Conservation (phyloP, 2,113 vertebrate species). For the Platichthys flesus region DNA sequence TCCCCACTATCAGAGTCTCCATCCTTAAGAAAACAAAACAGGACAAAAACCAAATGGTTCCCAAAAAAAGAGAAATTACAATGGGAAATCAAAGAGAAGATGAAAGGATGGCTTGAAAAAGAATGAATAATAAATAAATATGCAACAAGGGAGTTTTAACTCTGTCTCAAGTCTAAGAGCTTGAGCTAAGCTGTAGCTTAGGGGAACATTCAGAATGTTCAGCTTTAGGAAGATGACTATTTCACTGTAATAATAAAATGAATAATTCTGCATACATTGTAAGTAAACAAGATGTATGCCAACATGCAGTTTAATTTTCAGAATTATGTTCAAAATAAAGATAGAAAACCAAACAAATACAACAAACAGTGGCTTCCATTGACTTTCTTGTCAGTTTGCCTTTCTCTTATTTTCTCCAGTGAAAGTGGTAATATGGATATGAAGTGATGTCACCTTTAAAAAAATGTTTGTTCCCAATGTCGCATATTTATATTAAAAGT, state of each 20-base stretch:
- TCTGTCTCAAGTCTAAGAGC: not conserved
- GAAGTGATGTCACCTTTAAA: slow-evolving; percentile 22
- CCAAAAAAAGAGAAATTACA: slow-evolving; percentile 88
- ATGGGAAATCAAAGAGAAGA: slow-evolving; percentile 83
- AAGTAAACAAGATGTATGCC: slow-evolving; percentile 70
- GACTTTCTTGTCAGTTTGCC: slow-evolving; percentile 71
- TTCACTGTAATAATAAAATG: not conserved
- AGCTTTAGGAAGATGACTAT: slow-evolving; percentile 15
- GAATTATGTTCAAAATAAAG: slow-evolving; percentile 44
- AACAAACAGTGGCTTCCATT: slow-evolving; percentile 76
- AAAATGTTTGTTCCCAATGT: slow-evolving; percentile 74
- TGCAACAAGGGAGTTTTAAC: slow-evolving; percentile 82
- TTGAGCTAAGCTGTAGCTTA: not conserved
- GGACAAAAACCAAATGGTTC: slow-evolving; percentile 91
- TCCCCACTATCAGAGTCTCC: slow-evolving; percentile 99
- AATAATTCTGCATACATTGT: slow-evolving; percentile 70
- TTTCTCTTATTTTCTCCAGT: slow-evolving; percentile 1
- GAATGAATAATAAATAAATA: slow-evolving; percentile 85
- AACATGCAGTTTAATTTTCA: slow-evolving; percentile 66
- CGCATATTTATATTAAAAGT: slow-evolving; percentile 83
- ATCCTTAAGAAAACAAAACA: slow-evolving; percentile 99
- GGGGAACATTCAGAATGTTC: slow-evolving; percentile 4
- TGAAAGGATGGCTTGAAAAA: slow-evolving; percentile 81
- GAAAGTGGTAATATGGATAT: slow-evolving; percentile 9
- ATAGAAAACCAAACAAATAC: slow-evolving; percentile 35